These are phyloP conservation scores for Leucopternis melanops DNA, from an alignment of 2,113 vertebrate genomes.

Conservation along the genomic window DNA sequence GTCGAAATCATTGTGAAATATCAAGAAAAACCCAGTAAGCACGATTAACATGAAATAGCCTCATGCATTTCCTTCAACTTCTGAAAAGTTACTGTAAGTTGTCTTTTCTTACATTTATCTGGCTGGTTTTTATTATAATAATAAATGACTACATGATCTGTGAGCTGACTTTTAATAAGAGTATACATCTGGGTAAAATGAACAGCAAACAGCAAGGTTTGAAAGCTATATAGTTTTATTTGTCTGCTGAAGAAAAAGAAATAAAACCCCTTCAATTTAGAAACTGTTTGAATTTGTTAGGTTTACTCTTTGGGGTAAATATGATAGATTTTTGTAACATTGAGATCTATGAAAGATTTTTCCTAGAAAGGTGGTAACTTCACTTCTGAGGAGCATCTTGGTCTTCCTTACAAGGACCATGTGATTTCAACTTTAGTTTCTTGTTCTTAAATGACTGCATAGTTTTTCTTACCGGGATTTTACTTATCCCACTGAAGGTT, in stretches of 20 bases:
- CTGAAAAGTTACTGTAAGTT: neutral
- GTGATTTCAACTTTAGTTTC: neutral
- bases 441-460: neutral
- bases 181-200: neutral
- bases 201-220: neutral
- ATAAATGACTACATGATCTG: neutral
- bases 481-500: neutral
- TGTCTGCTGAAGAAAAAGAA: neutral
- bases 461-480: neutral
- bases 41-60: neutral
- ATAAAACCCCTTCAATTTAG: neutral
- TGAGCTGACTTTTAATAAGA: neutral
- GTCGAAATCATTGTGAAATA: neutral
- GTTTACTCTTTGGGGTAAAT: neutral
- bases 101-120: neutral
- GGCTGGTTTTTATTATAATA: neutral
- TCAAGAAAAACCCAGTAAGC: accelerated
- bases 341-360: neutral
- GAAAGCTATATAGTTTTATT: neutral
- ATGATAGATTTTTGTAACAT: neutral
- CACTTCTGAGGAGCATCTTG: neutral
- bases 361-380: neutral
- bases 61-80: neutral
- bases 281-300: neutral
- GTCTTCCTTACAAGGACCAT: neutral